Evolutionary conservation across 92 coral and sea anemone species (phyloP).

Genomic region (Heteractis magnifica): DNA sequence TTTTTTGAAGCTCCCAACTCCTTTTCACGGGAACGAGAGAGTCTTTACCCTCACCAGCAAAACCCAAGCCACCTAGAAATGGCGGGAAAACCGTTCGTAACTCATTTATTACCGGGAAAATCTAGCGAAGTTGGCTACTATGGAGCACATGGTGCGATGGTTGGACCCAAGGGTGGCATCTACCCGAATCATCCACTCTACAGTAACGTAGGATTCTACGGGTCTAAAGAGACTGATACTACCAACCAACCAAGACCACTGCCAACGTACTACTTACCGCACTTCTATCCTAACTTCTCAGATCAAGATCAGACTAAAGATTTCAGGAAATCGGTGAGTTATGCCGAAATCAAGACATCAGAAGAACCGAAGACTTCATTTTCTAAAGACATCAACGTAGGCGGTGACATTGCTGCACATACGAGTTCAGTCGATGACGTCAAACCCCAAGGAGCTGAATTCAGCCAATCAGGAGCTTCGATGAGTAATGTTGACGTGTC

Average conservation of each 20-base stretch:
- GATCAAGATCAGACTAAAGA: not conserved
- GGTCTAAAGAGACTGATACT: constrained; percentile 5
- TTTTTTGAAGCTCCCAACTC: not conserved
- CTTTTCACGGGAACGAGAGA: not conserved
- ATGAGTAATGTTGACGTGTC: not conserved
- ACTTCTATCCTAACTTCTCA: not conserved
- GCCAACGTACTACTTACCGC: constrained; percentile 16
- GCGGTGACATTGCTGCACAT: not conserved
- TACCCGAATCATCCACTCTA: constrained; percentile 7
- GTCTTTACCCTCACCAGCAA: not conserved
- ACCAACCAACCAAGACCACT: not conserved
- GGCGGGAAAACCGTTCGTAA: not conserved
- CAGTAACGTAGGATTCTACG: constrained; percentile 8
- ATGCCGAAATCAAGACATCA: not conserved
- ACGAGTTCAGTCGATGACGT: not conserved
- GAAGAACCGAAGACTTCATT: not conserved
- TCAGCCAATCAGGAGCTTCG: constrained; percentile 8
- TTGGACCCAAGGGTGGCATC: not conserved
- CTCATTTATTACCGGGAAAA: not conserved
- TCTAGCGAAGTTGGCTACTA: not conserved
- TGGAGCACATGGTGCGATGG: not conserved
- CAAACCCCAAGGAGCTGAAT: not conserved
- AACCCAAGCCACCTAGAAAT: not conserved
- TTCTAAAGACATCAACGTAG: not conserved
- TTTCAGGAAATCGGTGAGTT: not conserved